Conservation (phyloP, 2,888 invertebrate species). For the Ischnus inquisitorius region DNA sequence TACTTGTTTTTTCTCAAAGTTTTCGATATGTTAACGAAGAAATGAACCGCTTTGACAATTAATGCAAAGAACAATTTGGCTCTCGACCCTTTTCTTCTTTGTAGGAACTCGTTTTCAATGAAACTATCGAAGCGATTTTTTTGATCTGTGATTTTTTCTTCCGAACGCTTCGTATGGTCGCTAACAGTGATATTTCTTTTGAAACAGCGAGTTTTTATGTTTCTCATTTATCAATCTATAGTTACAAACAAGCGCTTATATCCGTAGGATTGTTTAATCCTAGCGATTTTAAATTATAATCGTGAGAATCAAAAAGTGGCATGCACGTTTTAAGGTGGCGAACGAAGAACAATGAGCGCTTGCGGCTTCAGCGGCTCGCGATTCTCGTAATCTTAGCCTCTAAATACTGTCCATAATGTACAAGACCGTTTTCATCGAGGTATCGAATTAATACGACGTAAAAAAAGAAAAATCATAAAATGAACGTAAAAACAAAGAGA, state of each 20-base stretch:
- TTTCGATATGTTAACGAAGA: conserved; percentile 9
- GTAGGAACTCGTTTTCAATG: conserved; percentile 67
- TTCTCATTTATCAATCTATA: background rate
- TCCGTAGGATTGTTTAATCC: conserved; percentile 13
- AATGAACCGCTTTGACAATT: conserved; percentile 30
- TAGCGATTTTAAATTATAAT: conserved; percentile 35
- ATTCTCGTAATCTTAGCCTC: conserved; percentile 65
- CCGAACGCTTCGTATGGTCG: conserved; percentile 32
- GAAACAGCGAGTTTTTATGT: conserved; percentile 35
- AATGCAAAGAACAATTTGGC: conserved; percentile 3
- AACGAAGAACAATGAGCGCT: conserved; percentile 42
- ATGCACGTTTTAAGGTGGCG: conserved; percentile 19
- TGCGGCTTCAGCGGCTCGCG: conserved; percentile 38
- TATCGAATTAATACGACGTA: conserved; percentile 23
- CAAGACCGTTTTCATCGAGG: conserved; percentile 68
- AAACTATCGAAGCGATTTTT: conserved; percentile 61
- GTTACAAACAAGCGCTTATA: conserved; percentile 25
- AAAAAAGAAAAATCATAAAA: conserved; percentile 20
- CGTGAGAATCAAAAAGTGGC: conserved; percentile 15
- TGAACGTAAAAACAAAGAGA: conserved; percentile 9
- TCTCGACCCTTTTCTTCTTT: conserved; percentile 30
- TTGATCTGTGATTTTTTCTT: conserved; percentile 33
- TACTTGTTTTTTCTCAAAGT: background rate
- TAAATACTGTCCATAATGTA: conserved; percentile 74
- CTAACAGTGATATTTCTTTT: conserved; percentile 35